These are phyloP conservation scores for Nasonia giraulti DNA, from an alignment of 1,140 invertebrate genomes.

Conservation along the genomic window DNA sequence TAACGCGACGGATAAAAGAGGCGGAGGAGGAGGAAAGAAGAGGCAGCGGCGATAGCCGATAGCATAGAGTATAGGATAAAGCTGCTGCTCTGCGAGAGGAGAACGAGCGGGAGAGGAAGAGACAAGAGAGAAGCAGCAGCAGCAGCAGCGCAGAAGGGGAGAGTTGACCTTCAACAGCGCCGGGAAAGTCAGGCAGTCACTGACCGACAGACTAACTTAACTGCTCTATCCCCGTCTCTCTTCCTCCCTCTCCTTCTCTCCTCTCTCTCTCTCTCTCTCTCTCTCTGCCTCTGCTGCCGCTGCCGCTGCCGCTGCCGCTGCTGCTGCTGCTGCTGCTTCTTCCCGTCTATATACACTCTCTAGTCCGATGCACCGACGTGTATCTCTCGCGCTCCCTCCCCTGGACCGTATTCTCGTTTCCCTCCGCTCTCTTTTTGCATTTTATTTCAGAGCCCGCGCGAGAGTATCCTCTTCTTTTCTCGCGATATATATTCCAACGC, in stretches of 20 bases:
- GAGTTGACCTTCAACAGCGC: slow-evolving; percentile 72
- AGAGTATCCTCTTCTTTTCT: background rate
- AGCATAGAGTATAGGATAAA: slow-evolving; percentile 34
- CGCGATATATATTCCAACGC: background rate
- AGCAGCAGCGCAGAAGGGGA: slow-evolving; percentile 52
- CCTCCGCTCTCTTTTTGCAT: background rate
- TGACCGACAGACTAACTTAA: slow-evolving; percentile 76
- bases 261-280: slow-evolving; percentile 37
- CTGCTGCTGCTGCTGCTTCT: slow-evolving; percentile 48
- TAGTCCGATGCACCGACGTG: slow-evolving; percentile 68
- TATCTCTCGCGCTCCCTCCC: too few species aligned
- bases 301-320: background rate
- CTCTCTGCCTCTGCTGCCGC: background rate
- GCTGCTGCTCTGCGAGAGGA: slow-evolving; percentile 20
- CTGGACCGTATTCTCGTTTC: slow-evolving; percentile 26
- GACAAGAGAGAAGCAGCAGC: slow-evolving; percentile 49
- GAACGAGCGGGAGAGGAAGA: slow-evolving; percentile 53
- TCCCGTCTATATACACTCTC: slow-evolving; percentile 36
- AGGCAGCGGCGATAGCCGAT: slow-evolving; percentile 40
- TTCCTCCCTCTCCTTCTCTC: slow-evolving; percentile 38
- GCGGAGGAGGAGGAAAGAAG: background rate
- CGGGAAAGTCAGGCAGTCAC: slow-evolving; percentile 75
- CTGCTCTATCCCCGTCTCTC: slow-evolving; percentile 72
- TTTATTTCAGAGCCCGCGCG: background rate
- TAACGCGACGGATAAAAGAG: background rate